Base-by-base conservation (phyloP, 2,797 vertebrate genomes). In the Pangasius mekongensis region DNA sequence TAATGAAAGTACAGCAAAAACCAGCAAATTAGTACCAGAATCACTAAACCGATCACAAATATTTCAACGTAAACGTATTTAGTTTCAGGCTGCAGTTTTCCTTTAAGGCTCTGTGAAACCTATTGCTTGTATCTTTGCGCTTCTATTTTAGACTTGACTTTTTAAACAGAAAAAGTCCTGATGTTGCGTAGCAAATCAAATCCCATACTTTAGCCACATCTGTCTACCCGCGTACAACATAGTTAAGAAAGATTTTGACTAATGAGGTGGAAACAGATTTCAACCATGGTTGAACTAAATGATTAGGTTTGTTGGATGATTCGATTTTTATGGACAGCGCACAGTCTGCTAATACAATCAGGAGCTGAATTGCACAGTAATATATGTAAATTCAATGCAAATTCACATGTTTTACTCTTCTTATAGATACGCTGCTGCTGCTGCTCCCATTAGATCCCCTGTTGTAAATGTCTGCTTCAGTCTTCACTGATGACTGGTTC, bases 371-470 rank as follows among this genome's bases (percentile, higher is more conserved):
- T 85, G 64, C 60, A 33, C 14, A 81, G 76, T 73, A 80, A 73
- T 81, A 54, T 80, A 81, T 85, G 76, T 67, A 81, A 85, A 85
- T 81, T 10, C 9, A 73, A 85, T 85, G 83, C 87, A 85, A 81
- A 85, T 81, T 80, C 22, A 69, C 58, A 27, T 78, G 64, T 88
- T 88, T 60, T 60, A 47, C 62, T n/a, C 60, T 67, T n/a, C 52
- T 77, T 82, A 77, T 49, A 66, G 54, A 27, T 76, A 2, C 39
- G 52, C 73, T 81, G 64, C 81, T 74, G 56, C 24, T 20, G 2
- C 84, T 33, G 78, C 77, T 86, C 62, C n/a, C 64, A 77, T 60
- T 80, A 58, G 58, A 43, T 83, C 56, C 39, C 27, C 39, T 27
- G 52, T 74, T 80, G 74, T 58, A 85, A 85, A 78, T 80, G 73